Conservation (phyloP, 2,888 invertebrate species). For the Acleris emargana region DNA sequence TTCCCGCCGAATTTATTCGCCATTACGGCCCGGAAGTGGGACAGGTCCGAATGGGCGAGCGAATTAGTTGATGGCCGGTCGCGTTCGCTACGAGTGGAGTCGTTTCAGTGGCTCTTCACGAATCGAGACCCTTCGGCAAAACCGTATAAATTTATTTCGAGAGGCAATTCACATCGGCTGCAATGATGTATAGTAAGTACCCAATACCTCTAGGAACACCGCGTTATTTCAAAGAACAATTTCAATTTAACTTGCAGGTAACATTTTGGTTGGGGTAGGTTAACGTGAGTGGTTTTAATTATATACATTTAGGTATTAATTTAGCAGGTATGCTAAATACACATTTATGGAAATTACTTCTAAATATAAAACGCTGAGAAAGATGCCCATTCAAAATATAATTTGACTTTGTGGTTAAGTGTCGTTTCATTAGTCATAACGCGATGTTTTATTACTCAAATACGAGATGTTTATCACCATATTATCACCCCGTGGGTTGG, state of each 20-base stretch:
- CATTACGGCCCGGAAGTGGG: conserved; percentile 57
- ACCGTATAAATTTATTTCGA: conserved; percentile 8
- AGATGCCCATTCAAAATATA: no score
- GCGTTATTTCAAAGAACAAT: no score
- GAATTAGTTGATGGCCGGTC: conserved; percentile 50
- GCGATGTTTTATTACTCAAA: conserved; percentile 35
- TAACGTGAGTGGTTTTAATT: no score
- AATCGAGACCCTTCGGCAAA: conserved; percentile 1
- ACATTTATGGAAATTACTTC: no score
- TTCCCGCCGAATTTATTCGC: conserved; percentile 51
- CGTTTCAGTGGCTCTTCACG: conserved; percentile 20
- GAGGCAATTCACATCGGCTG: conserved; percentile 3
- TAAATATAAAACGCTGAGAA: no score
- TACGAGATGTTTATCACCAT: conserved; percentile 40
- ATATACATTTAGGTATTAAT: no score
- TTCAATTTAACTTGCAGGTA: no score
- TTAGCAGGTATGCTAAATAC: no score
- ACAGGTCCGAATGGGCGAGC: conserved; percentile 48
- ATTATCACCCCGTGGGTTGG: conserved; percentile 10
- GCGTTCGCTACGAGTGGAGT: conserved; percentile 44
- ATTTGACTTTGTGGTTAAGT: background rate
- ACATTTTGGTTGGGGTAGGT: no score
- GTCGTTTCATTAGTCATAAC: background rate
- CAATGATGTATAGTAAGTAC: no score
- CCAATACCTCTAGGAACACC: no score